Conservation (phyloP, 2,888 invertebrate genomes). For the Drosophila mimetica region DNA sequence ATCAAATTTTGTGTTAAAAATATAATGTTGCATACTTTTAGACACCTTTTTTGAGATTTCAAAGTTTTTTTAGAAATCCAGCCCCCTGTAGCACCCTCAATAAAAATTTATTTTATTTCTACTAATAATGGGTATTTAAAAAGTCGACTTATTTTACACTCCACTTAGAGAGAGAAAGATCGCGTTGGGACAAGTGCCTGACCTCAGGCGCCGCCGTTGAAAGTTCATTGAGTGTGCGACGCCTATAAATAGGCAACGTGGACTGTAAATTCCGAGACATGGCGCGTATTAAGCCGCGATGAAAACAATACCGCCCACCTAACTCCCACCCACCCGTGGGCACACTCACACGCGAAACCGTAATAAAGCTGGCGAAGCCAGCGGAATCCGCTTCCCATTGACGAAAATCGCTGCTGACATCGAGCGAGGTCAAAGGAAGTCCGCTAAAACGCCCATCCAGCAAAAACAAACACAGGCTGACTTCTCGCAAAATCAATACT, state of each 20-base stretch:
- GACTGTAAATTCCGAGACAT: conserved; percentile 42
- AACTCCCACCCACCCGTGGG: neutral
- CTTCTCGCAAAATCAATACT: conserved; percentile 65
- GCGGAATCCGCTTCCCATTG: conserved; percentile 48
- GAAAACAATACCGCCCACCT: conserved; percentile 43
- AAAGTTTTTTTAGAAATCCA: too few relatives aligned
- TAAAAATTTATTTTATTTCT: too few relatives aligned
- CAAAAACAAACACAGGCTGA: neutral
- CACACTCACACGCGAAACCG: conserved; percentile 20
- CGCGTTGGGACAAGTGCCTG: conserved; percentile 21
- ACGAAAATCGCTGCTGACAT: conserved; percentile 67
- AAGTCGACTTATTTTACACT: neutral
- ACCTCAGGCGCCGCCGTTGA: conserved; percentile 20
- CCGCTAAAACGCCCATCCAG: neutral
- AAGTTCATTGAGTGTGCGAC: conserved; percentile 47
- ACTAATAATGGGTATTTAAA: neutral
- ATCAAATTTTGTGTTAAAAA: too few relatives aligned
- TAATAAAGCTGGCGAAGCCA: conserved; percentile 18
- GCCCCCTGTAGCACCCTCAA: too few relatives aligned
- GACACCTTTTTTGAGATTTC: too few relatives aligned
- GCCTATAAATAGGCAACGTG: conserved; percentile 49
- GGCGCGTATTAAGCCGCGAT: conserved; percentile 44
- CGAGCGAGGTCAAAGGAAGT: conserved; percentile 59
- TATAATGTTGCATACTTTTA: too few relatives aligned
- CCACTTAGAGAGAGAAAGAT: conserved; percentile 4